Percentiles rank a stretch among this genome's conserved stretches.
phyloP scores from a whole-genome alignment of 2,888 invertebrate genomes.

The Drosophila subsilvestris region DNA sequence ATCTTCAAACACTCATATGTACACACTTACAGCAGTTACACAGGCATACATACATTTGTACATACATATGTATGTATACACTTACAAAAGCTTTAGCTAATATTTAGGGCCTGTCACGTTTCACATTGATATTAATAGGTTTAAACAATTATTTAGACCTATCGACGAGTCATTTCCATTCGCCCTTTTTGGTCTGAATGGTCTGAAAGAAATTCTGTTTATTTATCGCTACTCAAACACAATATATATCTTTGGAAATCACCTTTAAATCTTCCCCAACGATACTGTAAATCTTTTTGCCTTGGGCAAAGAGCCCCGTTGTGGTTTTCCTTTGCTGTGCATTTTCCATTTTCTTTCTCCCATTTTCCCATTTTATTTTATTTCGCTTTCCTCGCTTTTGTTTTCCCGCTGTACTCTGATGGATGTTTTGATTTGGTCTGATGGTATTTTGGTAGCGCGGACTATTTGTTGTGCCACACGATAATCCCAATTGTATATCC shows the following conservation, averaged over 20 bases:
- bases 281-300: constrained; percentile 81
- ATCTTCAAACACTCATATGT: no score
- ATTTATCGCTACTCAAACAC: constrained; percentile 81
- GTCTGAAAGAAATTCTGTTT: constrained; percentile 61
- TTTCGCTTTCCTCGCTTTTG: constrained; percentile 31
- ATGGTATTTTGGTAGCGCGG: constrained; percentile 63
- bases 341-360: constrained; percentile 42
- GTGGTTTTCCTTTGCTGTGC: constrained; percentile 61
- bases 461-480: constrained; percentile 44
- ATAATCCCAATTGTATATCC: constrained; percentile 63
- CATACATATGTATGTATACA: no score
- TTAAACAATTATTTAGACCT: no score
- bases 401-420: constrained; percentile 62
- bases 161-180: no score
- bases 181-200: no score
- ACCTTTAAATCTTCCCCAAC: constrained; percentile 79
- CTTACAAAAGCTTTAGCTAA: no score
- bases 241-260: constrained; percentile 81
- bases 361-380: constrained; percentile 18
- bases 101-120: no score
- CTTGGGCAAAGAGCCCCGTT: constrained; percentile 52
- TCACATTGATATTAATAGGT: no score
- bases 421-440: constrained; percentile 78
- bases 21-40: no score
- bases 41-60: no score